phyloP scores from a whole-genome alignment of 2,113 vertebrate species.

The Muscicapa adusta region DNA sequence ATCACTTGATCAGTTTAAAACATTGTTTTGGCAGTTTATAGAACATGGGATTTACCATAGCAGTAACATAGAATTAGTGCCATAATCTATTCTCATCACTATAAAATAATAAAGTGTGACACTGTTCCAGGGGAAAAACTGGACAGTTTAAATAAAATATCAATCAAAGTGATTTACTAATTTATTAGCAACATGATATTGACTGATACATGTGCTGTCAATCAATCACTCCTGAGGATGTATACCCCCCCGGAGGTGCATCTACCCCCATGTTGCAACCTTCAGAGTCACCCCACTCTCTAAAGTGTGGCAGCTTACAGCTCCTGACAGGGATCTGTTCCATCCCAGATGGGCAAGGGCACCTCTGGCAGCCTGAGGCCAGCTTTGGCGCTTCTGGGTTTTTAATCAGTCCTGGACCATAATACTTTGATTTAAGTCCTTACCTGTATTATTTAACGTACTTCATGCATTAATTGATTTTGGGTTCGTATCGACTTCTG shows the following conservation, averaged over 20 bases:
- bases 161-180: neutral
- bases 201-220: neutral
- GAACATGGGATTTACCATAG: neutral
- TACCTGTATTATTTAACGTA: neutral
- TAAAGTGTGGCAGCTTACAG: neutral
- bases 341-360: neutral
- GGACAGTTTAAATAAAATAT: neutral
- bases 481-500: neutral
- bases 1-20: neutral
- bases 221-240: neutral
- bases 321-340: accelerated
- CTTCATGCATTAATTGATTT: neutral
- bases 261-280: neutral
- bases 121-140: neutral
- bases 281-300: neutral
- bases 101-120: neutral
- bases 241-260: accelerated
- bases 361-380: neutral
- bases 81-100: neutral
- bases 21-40: neutral
- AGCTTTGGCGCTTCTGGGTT: accelerated
- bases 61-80: neutral
- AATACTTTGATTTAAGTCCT: neutral
- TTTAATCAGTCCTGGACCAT: neutral
- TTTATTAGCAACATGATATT: neutral